Evolutionary conservation across 2,797 vertebrate species (phyloP), one percentile per base, ranked within the genome.

Genomic region (Halcyon leucocephala): DNA sequence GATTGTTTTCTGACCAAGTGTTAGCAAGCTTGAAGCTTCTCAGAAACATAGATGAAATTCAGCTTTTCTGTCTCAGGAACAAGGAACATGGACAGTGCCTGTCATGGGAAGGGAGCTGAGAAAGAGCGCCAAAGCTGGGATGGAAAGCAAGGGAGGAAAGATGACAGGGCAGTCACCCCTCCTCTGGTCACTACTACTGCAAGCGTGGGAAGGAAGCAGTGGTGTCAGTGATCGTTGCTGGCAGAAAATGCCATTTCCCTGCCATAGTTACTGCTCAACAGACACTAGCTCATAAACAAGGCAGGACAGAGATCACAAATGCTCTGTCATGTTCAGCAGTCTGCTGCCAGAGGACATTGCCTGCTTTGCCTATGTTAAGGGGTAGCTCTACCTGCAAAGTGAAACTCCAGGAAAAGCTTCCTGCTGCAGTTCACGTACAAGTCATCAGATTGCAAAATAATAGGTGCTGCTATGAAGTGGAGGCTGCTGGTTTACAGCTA

Each of bases 181-280:
- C 29, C 33, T 74, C 41, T 0, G 2, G 25, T 15, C 41, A 49
- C 19, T 33, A 44, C 25, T 54, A 52, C 29, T 35, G n/a, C 19
- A 79, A 37, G 16, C 2, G 5, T 46, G 21, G 58, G 33, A 72
- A 58, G 48, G 26, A 7, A 0, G 6, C 17, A 21, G 2, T 8
- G 29, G 11, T 42, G 73, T 7, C 10, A 2, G 51, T 39, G 61
- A 55, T 4, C 0, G 0, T 6, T 15, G 66, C 10, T 76, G 49
- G 31, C 44, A 58, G 64, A 37, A 57, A 22, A 20, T 77, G 54
- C 16, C 24, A 3, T 51, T 77, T 62, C 51, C 25, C 46, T 18
- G 28, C 3, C 9, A 4, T 15, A 48, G 51, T 16, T 61, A 31
- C 20, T 48, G 20, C 37, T 17, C 0, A 1, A 66, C 33, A 71